Evolutionary conservation across 1,140 invertebrate genomes (phyloP).

Genomic region (Onthophagus taurus): DNA sequence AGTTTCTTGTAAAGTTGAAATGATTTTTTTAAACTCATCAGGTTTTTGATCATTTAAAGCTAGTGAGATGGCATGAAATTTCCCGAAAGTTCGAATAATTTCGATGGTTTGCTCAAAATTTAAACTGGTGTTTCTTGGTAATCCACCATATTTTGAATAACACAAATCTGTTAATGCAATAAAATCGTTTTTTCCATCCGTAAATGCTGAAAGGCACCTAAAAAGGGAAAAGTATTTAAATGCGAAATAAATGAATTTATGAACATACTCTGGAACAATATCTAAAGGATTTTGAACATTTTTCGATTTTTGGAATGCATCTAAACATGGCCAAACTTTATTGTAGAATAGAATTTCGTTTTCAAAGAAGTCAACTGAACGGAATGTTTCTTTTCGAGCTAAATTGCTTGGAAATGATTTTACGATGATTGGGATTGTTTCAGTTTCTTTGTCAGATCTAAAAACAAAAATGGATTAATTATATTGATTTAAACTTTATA

Average conservation of each 20-base stretch:
- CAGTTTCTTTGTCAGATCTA: neutral
- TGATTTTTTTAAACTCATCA: conserved; percentile 44
- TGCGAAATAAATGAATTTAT: too few relatives aligned
- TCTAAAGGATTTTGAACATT: conserved; percentile 41
- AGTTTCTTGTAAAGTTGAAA: conserved; percentile 39
- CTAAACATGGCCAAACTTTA: conserved; percentile 44
- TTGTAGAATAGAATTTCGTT: conserved; percentile 59
- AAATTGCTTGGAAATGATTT: conserved; percentile 46
- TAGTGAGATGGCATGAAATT: conserved; percentile 58
- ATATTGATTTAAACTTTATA: neutral
- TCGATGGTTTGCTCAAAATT: conserved; percentile 41
- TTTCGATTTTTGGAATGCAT: conserved; percentile 43
- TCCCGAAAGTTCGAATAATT: conserved; percentile 50
- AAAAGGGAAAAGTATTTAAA: too few relatives aligned
- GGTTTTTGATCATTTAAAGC: conserved; percentile 55
- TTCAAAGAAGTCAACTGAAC: conserved; percentile 55
- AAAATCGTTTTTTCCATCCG: conserved; percentile 55
- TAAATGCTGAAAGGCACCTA: conserved; percentile 40
- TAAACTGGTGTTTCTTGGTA: conserved; percentile 43
- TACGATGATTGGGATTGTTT: conserved; percentile 44
- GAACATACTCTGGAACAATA: conserved; percentile 41
- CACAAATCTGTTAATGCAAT: conserved; percentile 55
- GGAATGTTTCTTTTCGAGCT: too few relatives aligned
- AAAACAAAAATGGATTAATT: neutral
- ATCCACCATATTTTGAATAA: conserved; percentile 41